Base-by-base conservation (phyloP, 2,113 vertebrate genomes). In the Atlantisia rogersi region DNA sequence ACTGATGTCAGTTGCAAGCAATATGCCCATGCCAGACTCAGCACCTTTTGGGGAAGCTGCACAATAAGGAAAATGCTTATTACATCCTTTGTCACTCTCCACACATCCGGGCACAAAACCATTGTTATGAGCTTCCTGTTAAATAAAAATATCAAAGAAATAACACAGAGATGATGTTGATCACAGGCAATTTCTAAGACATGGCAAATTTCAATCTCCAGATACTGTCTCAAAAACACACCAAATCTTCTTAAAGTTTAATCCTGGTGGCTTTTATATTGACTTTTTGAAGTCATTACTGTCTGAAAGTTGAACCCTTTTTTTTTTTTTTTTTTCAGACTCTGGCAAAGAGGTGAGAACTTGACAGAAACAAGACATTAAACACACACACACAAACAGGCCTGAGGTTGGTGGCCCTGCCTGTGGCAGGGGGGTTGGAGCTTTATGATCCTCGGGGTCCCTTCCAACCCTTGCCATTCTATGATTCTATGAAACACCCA, bases 1-100 rank as follows among this genome's bases (percentile, higher is more conserved):
- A 65, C 13, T 81, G 64, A 92, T 76, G 67, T 87, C 79, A 94
- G 67, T 87, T 84, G 85, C 32, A 88, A 92, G 52, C 46, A 93
- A 70, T 39, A 86, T 40, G 37, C 53, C 80, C 52, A 12, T 29
- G 28, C 76, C 82, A 26, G 50, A 64, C 55, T 84, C 42, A 14
- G 12, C 50, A 77, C 2, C 9, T 67, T 79, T 67, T 24, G 0
- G 0, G 48, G 42, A 90, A 86, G 11, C 28, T 71, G 22, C 35
- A 65, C 10, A 29, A 39, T 12, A 29, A 83, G 15, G 35, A 68
- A 80, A 80, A 77, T 1, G 11, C 60, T 5, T 16, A 55, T 77
- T 79, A 56, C 29, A 67, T 40, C 15, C 14, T 53, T 56, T 40
- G 69, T 32, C 53, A 21, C 60, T 75, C 55, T 82, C 71, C 69